Conservation (phyloP, 2,888 invertebrate genomes). For the Lasioglossum marginatum region DNA sequence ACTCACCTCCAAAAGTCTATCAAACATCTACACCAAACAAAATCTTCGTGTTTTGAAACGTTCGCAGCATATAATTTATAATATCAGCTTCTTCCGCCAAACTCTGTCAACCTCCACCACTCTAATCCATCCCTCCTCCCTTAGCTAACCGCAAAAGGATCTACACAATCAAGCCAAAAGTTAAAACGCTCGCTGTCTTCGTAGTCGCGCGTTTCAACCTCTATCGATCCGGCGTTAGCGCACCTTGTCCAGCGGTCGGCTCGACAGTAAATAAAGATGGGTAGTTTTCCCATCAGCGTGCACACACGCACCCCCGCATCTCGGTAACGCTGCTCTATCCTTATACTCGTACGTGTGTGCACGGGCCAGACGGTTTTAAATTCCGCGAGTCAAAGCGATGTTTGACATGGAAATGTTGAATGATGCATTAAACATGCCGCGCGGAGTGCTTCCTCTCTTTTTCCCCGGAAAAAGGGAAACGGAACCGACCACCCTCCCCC, state of each 20-base stretch:
- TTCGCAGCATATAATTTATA: too few species aligned
- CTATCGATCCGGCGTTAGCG: conserved; percentile 65
- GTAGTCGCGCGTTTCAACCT: conserved; percentile 62
- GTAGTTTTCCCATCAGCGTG: conserved; percentile 69
- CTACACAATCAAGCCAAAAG: neutral
- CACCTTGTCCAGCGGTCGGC: conserved; percentile 58
- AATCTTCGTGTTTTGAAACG: too few species aligned
- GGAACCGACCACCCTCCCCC: neutral
- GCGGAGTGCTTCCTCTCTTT: conserved; percentile 74
- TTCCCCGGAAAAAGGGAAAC: conserved; percentile 56
- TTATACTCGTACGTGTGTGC: conserved; percentile 26
- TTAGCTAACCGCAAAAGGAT: neutral
- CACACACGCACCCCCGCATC: conserved; percentile 35
- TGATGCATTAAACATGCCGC: conserved; percentile 84
- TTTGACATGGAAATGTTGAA: conserved; percentile 84
- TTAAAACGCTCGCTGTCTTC: neutral
- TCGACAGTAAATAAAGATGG: conserved; percentile 77
- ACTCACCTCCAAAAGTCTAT: too few species aligned
- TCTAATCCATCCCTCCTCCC: neutral
- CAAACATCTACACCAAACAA: too few species aligned
- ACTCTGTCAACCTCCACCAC: neutral
- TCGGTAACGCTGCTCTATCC: neutral
- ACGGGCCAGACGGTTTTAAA: conserved; percentile 79
- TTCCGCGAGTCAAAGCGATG: conserved; percentile 84
- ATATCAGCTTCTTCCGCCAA: too few species aligned